phyloP scores from a whole-genome alignment of 2,797 vertebrate genomes.

The Epinephelus coioides region DNA sequence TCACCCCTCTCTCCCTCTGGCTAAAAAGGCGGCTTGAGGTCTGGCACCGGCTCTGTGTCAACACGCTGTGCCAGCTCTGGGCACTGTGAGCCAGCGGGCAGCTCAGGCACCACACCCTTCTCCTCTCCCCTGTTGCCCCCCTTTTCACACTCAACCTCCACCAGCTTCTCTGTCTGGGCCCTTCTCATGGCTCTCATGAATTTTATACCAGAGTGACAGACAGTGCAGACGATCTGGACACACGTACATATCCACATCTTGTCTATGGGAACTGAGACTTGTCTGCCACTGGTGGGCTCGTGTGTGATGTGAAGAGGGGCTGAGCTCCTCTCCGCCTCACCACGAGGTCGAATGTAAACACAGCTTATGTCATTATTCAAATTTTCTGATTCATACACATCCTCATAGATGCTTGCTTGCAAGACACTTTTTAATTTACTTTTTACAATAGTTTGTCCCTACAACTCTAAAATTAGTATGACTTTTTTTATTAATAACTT shows the following conservation, averaged over 20 bases:
- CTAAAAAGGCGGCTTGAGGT: slow-evolving; percentile 80
- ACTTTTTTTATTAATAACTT: background rate
- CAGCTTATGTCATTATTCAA: slow-evolving; percentile 14
- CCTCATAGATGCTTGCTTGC: background rate
- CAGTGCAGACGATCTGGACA: slow-evolving; percentile 42
- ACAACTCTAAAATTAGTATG: background rate
- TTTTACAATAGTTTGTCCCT: background rate
- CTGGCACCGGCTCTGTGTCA: slow-evolving; percentile 82
- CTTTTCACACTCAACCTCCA: slow-evolving; percentile 75
- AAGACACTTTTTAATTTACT: background rate
- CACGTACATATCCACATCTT: slow-evolving; percentile 29
- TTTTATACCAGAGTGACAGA: slow-evolving; percentile 84
- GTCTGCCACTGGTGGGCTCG: slow-evolving; percentile 10
- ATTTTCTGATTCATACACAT: background rate
- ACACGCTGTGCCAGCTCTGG: slow-evolving; percentile 82
- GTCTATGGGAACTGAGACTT: slow-evolving; percentile 31
- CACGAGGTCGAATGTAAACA: slow-evolving; percentile 43
- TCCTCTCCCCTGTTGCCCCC: slow-evolving; percentile 49
- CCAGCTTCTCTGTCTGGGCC: slow-evolving; percentile 65
- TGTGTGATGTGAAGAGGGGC: slow-evolving; percentile 23
- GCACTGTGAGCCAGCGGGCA: slow-evolving; percentile 69
- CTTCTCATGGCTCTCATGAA: slow-evolving; percentile 79
- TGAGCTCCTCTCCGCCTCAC: slow-evolving; percentile 34
- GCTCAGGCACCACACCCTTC: slow-evolving; percentile 76
- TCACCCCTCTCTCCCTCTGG: slow-evolving; percentile 70